Conservation (phyloP, 2,888 invertebrate genomes). For the Alloscopus bannaensis region DNA sequence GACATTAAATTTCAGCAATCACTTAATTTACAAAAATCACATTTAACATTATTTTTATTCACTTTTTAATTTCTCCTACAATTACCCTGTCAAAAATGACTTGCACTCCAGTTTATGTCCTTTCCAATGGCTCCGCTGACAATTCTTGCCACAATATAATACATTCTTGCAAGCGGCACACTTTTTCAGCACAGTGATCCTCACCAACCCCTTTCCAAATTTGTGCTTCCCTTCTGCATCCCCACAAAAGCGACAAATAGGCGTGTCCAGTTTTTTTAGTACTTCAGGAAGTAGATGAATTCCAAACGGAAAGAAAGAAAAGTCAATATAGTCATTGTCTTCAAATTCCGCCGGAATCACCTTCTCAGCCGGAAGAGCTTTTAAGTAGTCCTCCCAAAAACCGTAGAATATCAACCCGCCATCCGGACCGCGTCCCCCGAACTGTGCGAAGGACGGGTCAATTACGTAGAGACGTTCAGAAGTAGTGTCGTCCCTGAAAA, state of each 20-base stretch:
- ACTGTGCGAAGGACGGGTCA: background rate
- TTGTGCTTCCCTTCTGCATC: constrained; percentile 4
- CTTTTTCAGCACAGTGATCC: background rate
- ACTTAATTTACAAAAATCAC: too few species aligned
- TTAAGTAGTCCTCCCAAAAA: background rate
- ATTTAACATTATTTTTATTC: too few species aligned
- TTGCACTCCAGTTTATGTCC: too few species aligned
- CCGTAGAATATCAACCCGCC: constrained; percentile 8
- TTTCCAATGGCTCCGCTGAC: too few species aligned
- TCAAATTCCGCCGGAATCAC: background rate
- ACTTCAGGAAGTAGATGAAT: background rate
- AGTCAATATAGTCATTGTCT: background rate
- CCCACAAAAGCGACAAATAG: constrained; percentile 3
- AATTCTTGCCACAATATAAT: background rate
- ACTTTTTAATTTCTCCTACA: too few species aligned
- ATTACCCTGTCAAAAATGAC: too few species aligned
- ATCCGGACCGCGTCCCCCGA: background rate
- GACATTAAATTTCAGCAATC: too few species aligned
- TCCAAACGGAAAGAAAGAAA: background rate
- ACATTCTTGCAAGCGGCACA: background rate
- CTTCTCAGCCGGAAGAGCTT: background rate
- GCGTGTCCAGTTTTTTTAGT: background rate
- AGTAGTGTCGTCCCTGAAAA: too few species aligned
- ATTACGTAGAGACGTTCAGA: background rate
- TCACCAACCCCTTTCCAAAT: background rate